Percentiles rank a stretch among this genome's conserved stretches.
Evolutionary conservation across 2,888 invertebrate genomes (phyloP).

Genomic region (Steinernema hermaphroditum): DNA sequence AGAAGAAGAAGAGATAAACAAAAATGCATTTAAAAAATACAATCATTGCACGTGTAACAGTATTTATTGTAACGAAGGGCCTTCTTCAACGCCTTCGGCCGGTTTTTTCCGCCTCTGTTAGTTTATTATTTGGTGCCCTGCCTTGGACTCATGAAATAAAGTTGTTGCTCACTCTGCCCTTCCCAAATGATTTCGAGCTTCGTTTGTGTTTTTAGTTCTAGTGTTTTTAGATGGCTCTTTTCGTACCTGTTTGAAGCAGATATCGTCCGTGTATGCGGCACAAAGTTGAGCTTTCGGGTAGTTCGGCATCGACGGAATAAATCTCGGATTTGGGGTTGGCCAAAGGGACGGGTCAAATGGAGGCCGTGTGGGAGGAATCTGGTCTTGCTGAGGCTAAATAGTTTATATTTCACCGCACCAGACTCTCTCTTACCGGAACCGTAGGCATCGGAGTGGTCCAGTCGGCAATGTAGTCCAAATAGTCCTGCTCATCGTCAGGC

Average conservation of each 20-base stretch:
- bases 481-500: constrained; percentile 22
- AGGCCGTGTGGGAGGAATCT: constrained; percentile 5
- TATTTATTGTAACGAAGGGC: no score
- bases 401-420: background rate
- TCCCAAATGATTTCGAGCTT: no score
- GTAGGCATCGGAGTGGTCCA: constrained; percentile 24
- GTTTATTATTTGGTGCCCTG: no score
- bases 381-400: background rate
- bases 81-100: no score
- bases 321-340: constrained; percentile 2
- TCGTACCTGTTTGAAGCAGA: constrained; percentile 62
- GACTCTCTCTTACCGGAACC: background rate
- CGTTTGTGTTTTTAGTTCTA: no score
- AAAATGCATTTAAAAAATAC: constrained; percentile 10
- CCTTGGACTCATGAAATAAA: no score
- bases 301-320: background rate
- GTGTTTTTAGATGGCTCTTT: no score
- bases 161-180: no score
- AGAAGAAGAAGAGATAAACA: no score
- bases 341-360: background rate
- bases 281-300: constrained; percentile 46
- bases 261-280: constrained; percentile 62
- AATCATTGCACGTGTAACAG: background rate
- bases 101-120: no score
- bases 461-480: constrained; percentile 34